These are phyloP conservation scores for Drosophila subpulchrella DNA, from an alignment of 1,140 invertebrate genomes.

Conservation along the genomic window DNA sequence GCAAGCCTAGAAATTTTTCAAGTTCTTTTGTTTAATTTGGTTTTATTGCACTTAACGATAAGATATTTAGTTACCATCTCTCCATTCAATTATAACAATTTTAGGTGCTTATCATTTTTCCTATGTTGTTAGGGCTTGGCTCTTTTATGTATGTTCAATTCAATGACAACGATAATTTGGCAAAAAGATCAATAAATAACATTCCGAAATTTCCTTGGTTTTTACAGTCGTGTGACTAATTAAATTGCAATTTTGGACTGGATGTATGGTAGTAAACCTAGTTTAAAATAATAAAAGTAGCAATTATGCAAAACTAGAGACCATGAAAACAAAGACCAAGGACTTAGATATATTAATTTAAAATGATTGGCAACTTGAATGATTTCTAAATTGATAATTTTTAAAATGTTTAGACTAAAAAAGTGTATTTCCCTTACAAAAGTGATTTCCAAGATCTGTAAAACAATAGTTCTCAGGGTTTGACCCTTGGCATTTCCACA, in stretches of 20 bases:
- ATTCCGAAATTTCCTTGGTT: neutral
- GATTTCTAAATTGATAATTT: neutral
- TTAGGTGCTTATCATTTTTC: conserved; percentile 18
- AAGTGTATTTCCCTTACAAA: neutral
- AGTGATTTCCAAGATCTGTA: neutral
- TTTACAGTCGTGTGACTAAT: conserved; percentile 19
- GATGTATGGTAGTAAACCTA: neutral
- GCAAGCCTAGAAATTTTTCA: conserved; percentile 18
- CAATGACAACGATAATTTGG: conserved; percentile 22
- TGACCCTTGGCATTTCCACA: conserved; percentile 4
- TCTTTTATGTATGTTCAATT: conserved; percentile 1
- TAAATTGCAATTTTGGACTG: neutral
- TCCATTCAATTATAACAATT: conserved; percentile 16
- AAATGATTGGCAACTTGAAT: neutral
- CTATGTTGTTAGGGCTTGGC: conserved; percentile 19
- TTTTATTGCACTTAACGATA: conserved; percentile 36
- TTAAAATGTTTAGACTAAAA: neutral
- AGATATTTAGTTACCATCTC: conserved; percentile 37
- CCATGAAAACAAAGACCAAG: neutral
- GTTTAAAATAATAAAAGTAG: neutral
- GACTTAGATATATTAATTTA: too few relatives aligned
- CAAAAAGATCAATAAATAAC: conserved; percentile 14
- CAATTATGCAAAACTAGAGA: neutral
- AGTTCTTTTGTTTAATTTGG: conserved; percentile 17
- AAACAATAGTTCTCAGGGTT: neutral